Evolutionary conservation across 64 coral and sea anemone species (phyloP).

Genomic region (Pachyseris speciosa): DNA sequence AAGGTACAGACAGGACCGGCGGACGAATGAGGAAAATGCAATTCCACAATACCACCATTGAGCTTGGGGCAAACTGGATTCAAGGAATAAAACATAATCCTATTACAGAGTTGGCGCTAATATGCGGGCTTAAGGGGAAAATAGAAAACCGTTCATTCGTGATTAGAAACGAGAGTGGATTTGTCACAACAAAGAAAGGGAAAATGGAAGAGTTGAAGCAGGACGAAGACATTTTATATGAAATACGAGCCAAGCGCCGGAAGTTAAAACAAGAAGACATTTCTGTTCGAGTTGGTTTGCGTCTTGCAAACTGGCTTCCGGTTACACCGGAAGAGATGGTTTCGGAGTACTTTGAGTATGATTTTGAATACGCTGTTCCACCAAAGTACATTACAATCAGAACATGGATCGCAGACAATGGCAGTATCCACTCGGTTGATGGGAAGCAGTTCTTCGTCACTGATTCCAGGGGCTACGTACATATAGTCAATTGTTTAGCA

Average conservation of each 20-base stretch:
- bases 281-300: slow-evolving; percentile 53
- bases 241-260: slow-evolving; percentile 37
- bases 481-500: slow-evolving; percentile 61
- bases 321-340: slow-evolving; percentile 26
- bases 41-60: slow-evolving; percentile 59
- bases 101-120: slow-evolving; percentile 29
- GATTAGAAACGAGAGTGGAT: slow-evolving; percentile 65
- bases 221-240: background rate
- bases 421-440: slow-evolving; percentile 25
- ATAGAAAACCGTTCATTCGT: slow-evolving; percentile 32
- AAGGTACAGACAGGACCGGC: slow-evolving; percentile 67
- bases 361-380: slow-evolving; percentile 78
- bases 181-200: slow-evolving; percentile 50
- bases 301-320: slow-evolving; percentile 68
- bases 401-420: slow-evolving; percentile 40
- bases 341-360: slow-evolving; percentile 67
- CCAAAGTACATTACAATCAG: slow-evolving; percentile 65
- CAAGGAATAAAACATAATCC: slow-evolving; percentile 76
- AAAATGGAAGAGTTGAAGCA: background rate
- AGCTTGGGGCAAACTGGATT: slow-evolving; percentile 85
- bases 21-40: slow-evolving; percentile 51
- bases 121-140: slow-evolving; percentile 67
- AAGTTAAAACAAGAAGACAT: slow-evolving; percentile 50
- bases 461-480: slow-evolving; percentile 64
- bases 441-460: slow-evolving; percentile 78